phyloP scores from a whole-genome alignment of 35 echinoderm and acorn worm genomes.

The Eucidaris tribuloides region DNA sequence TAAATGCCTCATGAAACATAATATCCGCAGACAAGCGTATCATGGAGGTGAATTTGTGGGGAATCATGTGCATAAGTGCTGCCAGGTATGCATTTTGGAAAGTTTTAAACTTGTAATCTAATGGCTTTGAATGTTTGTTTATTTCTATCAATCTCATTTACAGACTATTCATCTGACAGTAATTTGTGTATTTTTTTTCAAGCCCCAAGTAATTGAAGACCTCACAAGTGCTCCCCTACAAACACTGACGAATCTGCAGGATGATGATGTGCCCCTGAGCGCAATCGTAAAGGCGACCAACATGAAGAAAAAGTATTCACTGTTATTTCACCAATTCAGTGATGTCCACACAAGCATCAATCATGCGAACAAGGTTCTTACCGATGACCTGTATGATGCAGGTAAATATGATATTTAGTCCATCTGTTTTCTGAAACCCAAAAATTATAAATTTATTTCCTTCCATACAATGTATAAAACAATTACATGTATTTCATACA shows the following conservation, averaged over 20 bases:
- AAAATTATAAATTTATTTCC: too few species aligned
- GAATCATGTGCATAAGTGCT: not conserved
- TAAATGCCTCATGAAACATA: not conserved
- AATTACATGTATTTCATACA: too few species aligned
- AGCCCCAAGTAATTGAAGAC: not conserved
- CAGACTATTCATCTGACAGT: not conserved
- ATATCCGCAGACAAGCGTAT: not conserved
- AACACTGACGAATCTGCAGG: not conserved
- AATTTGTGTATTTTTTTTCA: not conserved
- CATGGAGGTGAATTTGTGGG: not conserved
- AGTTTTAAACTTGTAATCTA: not conserved
- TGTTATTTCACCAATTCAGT: not conserved
- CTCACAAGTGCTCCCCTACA: not conserved
- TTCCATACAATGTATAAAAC: too few species aligned
- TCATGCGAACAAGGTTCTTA: not conserved
- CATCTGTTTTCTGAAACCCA: too few species aligned
- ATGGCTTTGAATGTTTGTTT: not conserved
- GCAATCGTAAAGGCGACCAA: not conserved
- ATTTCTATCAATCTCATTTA: not conserved
- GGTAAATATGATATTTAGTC: not conserved
- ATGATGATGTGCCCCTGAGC: not conserved
- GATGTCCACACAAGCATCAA: slow-evolving; percentile 11
- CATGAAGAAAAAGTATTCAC: not conserved
- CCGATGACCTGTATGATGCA: not conserved
- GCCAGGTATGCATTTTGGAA: not conserved